phyloP scores from a whole-genome alignment of 2,888 invertebrate genomes.

The Yponomeuta malinellus region DNA sequence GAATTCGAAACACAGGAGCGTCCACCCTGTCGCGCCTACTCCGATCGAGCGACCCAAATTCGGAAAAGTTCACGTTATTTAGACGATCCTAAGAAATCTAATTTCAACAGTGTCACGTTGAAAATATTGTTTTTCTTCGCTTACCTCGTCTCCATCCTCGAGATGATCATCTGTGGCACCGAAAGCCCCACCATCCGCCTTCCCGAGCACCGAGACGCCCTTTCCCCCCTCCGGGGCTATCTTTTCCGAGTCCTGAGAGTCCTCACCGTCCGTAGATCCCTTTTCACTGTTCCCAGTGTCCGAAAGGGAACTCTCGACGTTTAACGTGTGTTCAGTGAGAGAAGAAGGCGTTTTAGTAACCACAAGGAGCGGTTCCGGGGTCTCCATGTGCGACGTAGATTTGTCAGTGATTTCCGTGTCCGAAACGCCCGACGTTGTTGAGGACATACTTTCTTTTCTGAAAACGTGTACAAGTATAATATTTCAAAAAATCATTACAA shows the following conservation, averaged over 20 bases:
- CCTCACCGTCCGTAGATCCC: neutral
- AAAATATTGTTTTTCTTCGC: neutral
- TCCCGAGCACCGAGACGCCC: neutral
- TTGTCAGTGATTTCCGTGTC: constrained; percentile 29
- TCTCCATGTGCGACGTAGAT: constrained; percentile 25
- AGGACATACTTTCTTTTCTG: constrained; percentile 47
- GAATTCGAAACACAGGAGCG: too few relatives aligned
- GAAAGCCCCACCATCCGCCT: neutral
- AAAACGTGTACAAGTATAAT: constrained; percentile 19
- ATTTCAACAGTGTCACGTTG: too few relatives aligned
- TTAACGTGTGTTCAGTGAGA: neutral
- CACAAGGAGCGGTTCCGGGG: neutral
- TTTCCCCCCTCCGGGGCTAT: neutral
- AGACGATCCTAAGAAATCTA: too few relatives aligned
- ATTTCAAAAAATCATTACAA: neutral
- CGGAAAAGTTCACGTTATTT: too few relatives aligned
- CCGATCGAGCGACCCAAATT: too few relatives aligned
- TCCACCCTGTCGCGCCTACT: too few relatives aligned
- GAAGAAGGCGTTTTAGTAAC: neutral
- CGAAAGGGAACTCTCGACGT: neutral
- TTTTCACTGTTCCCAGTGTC: neutral
- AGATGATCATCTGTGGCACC: neutral
- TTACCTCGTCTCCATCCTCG: neutral
- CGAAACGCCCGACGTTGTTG: constrained; percentile 32
- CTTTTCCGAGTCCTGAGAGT: neutral